phyloP scores from a whole-genome alignment of 2,888 invertebrate genomes.

The Melitaea athalia region DNA sequence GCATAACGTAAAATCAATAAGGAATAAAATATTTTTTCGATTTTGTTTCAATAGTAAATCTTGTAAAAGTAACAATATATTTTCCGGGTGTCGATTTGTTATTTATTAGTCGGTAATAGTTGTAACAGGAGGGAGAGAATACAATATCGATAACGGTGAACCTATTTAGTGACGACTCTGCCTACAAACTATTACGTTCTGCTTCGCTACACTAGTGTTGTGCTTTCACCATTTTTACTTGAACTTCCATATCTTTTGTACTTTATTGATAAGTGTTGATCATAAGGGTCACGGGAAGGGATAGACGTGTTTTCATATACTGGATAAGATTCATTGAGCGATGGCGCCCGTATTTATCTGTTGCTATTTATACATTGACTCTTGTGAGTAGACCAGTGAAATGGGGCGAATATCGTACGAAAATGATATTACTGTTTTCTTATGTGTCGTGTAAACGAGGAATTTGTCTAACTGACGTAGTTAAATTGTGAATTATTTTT shows the following conservation, averaged over 20 bases:
- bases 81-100: constrained; percentile 80
- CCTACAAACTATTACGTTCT: constrained; percentile 66
- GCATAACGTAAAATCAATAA: too few species aligned
- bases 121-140: constrained; percentile 73
- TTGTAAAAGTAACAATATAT: constrained; percentile 72
- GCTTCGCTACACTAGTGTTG: constrained; percentile 59
- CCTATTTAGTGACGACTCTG: constrained; percentile 76
- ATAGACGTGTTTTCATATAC: constrained; percentile 56
- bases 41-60: constrained; percentile 58
- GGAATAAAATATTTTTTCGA: constrained; percentile 47
- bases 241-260: constrained; percentile 60
- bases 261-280: constrained; percentile 47
- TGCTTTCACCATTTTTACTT: constrained; percentile 53
- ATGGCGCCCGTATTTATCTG: constrained; percentile 68
- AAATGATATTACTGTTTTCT: constrained; percentile 65
- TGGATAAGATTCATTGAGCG: constrained; percentile 59
- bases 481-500: constrained; percentile 18
- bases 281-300: constrained; percentile 50
- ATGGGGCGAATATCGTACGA: constrained; percentile 68
- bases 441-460: constrained; percentile 59
- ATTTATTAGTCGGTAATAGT: constrained; percentile 81
- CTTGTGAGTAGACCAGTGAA: constrained; percentile 66
- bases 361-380: constrained; percentile 68
- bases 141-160: constrained; percentile 77
- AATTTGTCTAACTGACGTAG: constrained; percentile 47